phyloP scores from a whole-genome alignment of 2,113 vertebrate species.

The Cryptotis parvus region DNA sequence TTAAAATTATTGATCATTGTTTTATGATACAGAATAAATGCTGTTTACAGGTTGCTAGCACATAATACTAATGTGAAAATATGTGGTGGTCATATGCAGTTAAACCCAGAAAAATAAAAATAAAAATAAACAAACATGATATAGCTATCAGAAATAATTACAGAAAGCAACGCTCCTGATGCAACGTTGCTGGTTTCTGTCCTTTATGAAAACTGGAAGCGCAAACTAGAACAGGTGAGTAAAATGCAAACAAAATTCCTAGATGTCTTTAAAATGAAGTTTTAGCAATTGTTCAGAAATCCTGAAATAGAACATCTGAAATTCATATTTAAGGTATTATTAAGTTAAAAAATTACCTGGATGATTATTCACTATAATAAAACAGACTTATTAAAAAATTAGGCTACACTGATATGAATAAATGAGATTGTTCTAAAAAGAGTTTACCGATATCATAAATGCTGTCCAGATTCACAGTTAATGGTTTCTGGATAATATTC shows the following conservation, averaged over 20 bases:
- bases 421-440: not conserved
- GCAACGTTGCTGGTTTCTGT: not conserved
- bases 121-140: slow-evolving; percentile 1
- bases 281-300: not conserved
- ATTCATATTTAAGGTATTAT: slow-evolving; percentile 15
- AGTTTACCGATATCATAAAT: not conserved
- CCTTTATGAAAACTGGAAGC: slow-evolving; percentile 42
- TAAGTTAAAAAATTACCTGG: slow-evolving; percentile 44
- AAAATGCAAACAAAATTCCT: slow-evolving; percentile 35
- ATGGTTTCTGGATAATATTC: not conserved
- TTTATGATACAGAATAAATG: not conserved
- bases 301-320: slow-evolving; percentile 33
- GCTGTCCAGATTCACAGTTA: not conserved
- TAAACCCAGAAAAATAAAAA: slow-evolving; percentile 64
- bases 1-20: not conserved
- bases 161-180: not conserved
- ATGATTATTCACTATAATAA: slow-evolving; percentile 10
- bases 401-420: not conserved
- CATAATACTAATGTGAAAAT: not conserved
- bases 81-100: not conserved
- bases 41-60: not conserved
- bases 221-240: slow-evolving; percentile 34
- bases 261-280: not conserved
- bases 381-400: slow-evolving; percentile 18
- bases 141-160: not conserved